Conservation (phyloP, 2,113 vertebrate genomes). For the Pollimyrus isidori region DNA sequence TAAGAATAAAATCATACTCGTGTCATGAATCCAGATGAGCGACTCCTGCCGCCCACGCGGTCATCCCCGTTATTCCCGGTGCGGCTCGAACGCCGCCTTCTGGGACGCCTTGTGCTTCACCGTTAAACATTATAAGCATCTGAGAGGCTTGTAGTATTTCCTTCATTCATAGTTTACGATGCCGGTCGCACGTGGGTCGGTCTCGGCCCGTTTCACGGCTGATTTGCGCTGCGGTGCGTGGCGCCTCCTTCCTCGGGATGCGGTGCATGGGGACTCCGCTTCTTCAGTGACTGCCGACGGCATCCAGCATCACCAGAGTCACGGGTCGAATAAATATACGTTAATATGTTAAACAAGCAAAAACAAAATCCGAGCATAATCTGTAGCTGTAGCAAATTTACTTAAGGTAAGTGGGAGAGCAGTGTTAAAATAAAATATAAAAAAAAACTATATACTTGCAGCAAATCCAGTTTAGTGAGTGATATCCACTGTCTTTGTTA, state of each 20-base stretch:
- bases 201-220: slow-evolving; percentile 57
- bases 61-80: neutral
- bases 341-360: neutral
- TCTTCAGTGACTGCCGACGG: slow-evolving; percentile 51
- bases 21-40: neutral
- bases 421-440: neutral
- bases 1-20: neutral
- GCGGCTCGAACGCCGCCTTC: neutral
- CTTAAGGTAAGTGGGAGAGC: neutral
- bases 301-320: slow-evolving; percentile 30
- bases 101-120: neutral
- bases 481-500: neutral
- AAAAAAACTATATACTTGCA: neutral
- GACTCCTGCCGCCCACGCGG: neutral
- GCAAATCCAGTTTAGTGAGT: neutral
- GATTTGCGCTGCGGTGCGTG: slow-evolving; percentile 38
- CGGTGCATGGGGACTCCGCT: slow-evolving; percentile 46
- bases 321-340: neutral
- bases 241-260: slow-evolving; percentile 38
- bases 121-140: neutral
- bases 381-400: neutral
- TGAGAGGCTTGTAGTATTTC: neutral
- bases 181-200: slow-evolving; percentile 40
- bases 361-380: neutral
- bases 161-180: slow-evolving; percentile 44